Percentiles rank a stretch among this genome's conserved stretches.
phyloP scores from a whole-genome alignment of 2,888 invertebrate species.

The Dromius quadrimaculatus region DNA sequence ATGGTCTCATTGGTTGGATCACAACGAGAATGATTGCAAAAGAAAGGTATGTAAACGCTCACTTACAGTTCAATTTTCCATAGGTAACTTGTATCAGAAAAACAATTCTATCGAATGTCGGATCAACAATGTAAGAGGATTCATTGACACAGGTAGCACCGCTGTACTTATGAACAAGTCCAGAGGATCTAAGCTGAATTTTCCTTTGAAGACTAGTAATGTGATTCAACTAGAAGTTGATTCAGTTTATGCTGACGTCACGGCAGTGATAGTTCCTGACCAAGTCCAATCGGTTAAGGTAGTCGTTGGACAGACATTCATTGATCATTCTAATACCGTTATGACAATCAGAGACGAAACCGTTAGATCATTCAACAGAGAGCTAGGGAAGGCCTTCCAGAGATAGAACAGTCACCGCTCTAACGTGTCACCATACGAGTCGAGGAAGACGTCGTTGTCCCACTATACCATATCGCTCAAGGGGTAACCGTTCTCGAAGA shows the following conservation, averaged over 20 bases:
- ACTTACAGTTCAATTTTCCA: neutral
- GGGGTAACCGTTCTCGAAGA: no score
- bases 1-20: neutral
- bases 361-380: neutral
- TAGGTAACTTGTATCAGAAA: no score
- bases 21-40: neutral
- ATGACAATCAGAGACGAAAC: constrained; percentile 9
- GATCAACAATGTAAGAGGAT: no score
- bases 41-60: neutral
- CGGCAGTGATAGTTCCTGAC: constrained; percentile 3
- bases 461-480: neutral
- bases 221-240: neutral
- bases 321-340: constrained; percentile 10
- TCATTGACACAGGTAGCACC: no score
- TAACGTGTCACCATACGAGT: constrained; percentile 10
- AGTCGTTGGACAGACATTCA: constrained; percentile 26
- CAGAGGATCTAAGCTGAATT: no score
- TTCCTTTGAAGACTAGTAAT: no score
- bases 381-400: neutral
- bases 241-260: neutral
- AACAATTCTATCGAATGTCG: no score
- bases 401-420: neutral
- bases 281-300: neutral
- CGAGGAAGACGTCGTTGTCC: neutral
- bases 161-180: no score